Evolutionary conservation across 1,140 invertebrate genomes (phyloP), one percentile per base, ranked within the genome.

Genomic region (Caenorhabditis inopinata): DNA sequence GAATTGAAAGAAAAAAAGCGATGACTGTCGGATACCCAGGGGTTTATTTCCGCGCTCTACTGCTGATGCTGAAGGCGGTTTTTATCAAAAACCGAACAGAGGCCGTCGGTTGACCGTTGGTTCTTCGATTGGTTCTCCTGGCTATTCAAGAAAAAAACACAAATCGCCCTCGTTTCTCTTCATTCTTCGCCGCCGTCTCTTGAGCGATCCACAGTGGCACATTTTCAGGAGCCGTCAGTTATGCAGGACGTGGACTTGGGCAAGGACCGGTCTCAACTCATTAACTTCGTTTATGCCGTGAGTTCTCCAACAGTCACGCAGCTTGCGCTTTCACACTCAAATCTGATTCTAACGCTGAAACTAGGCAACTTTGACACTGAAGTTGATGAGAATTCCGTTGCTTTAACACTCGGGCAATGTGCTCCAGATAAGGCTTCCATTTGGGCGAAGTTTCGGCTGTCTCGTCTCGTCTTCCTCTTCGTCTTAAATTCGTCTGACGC

Each of bases 31-130:
- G 58, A 68, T 68, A 68, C 58, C 58, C n/a, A 42, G 58, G 23
- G 58, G 58, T 68, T 68, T 68, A 68, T 68, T 68, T 68, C 38
- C 58, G 58, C 58, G 58, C 58, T 68, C 58, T 68, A 68, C 58
- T 68, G 58, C 58, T 68, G 58, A 68, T 68, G 16, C 58, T 68
- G 58, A 68, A 68, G 58, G 29, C 58, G 58, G 58, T 68, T 42
- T 68, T 68, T 68, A 68, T 68, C 58, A 68, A 68, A 68, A 68
- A 68, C 58, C 58, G 58, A 68, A 68, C 58, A 68, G 58, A 68
- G 58, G 58, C 58, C 58, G 58, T 68, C 32, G 21, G 38, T 68
- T 68, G 58, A 68, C 58, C 58, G 58, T 68, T 68, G 58, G 58
- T 68, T 68, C 58, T 68, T 68, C n/a, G 51, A 58, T 58, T 58